Conservation (phyloP, 2,113 vertebrate genomes). For the Euleptes europaea region DNA sequence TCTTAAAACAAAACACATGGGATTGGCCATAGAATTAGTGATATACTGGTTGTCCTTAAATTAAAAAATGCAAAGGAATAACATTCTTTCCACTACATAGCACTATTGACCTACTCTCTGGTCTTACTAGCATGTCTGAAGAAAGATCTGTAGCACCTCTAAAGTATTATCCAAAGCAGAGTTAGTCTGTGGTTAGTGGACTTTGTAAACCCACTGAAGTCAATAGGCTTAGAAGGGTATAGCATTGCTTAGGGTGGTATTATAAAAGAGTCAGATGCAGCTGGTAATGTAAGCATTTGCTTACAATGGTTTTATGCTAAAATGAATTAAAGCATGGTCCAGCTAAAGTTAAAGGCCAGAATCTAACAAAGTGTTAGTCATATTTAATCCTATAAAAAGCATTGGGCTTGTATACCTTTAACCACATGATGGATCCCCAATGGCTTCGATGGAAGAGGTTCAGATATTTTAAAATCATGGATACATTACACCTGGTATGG, state of each 20-base stretch:
- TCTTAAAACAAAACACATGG: background rate
- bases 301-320: background rate
- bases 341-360: background rate
- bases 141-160: background rate
- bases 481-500: too few relatives aligned
- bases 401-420: too few relatives aligned
- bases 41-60: background rate
- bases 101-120: background rate
- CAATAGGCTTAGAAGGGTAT: too few relatives aligned
- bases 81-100: background rate
- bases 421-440: too few relatives aligned
- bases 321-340: background rate
- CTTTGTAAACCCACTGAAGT: too few relatives aligned
- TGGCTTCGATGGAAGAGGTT: too few relatives aligned
- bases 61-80: background rate
- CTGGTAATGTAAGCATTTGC: background rate
- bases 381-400: too few relatives aligned
- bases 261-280: background rate
- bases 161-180: background rate
- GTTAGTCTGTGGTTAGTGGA: too few relatives aligned
- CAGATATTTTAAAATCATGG: too few relatives aligned
- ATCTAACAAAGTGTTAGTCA: background rate
- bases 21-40: background rate
- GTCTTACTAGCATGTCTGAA: background rate
- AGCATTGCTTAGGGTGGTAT: too few relatives aligned